phyloP scores from a whole-genome alignment of 1,140 invertebrate genomes.

The Cyclargus thomasi region DNA sequence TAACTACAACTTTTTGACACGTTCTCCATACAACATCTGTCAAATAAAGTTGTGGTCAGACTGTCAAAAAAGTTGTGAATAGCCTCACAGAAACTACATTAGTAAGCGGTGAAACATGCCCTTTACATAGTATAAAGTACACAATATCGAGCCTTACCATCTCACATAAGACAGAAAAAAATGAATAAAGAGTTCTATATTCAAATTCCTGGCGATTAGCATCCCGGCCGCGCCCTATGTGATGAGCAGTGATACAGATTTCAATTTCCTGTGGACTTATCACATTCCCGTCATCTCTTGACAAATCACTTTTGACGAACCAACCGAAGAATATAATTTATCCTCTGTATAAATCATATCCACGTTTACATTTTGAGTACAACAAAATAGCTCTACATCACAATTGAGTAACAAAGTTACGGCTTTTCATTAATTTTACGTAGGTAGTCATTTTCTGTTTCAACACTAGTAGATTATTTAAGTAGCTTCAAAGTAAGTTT shows the following conservation, averaged over 20 bases:
- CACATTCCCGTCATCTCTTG: conserved; percentile 59
- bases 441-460: too few species aligned
- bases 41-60: too few species aligned
- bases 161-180: conserved; percentile 38
- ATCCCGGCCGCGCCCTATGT: conserved; percentile 63
- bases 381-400: neutral
- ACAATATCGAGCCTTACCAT: neutral
- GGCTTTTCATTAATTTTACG: too few species aligned
- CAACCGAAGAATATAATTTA: conserved; percentile 50
- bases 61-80: too few species aligned
- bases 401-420: too few species aligned
- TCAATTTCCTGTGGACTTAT: conserved; percentile 70
- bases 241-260: conserved; percentile 65
- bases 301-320: conserved; percentile 71
- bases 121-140: too few species aligned
- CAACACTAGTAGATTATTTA: too few species aligned
- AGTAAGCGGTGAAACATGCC: too few species aligned
- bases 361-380: conserved; percentile 19
- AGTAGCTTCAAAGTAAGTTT: too few species aligned
- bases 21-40: too few species aligned
- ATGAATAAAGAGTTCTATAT: conserved; percentile 63
- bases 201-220: conserved; percentile 65
- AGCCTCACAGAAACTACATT: too few species aligned
- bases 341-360: conserved; percentile 50
- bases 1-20: too few species aligned